These are phyloP conservation scores for Plagodis dolabraria DNA, from an alignment of 2,888 invertebrate genomes.

Conservation along the genomic window DNA sequence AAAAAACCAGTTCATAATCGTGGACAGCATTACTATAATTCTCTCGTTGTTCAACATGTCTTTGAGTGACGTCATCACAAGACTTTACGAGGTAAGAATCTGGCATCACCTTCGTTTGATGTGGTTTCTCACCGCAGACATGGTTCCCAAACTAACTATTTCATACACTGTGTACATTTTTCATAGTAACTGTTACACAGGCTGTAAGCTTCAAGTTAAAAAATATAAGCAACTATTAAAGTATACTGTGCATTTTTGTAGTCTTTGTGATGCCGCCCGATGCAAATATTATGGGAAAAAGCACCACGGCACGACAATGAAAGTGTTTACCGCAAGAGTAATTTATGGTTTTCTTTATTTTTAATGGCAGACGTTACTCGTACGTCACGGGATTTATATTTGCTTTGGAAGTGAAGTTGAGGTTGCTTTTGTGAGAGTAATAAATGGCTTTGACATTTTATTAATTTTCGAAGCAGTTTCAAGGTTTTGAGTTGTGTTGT, in stretches of 20 bases:
- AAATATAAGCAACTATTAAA: neutral
- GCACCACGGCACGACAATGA: slow-evolving; percentile 42
- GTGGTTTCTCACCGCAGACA: slow-evolving; percentile 54
- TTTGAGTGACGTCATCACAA: slow-evolving; percentile 17
- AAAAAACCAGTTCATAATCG: slow-evolving; percentile 12
- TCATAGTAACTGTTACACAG: slow-evolving; percentile 9
- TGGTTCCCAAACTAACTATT: slow-evolving; percentile 4
- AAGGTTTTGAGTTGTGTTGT: no score
- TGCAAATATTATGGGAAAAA: slow-evolving; percentile 60
- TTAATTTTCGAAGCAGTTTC: no score
- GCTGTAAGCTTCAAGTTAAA: slow-evolving; percentile 27
- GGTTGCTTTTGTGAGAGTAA: neutral
- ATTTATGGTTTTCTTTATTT: slow-evolving; percentile 40
- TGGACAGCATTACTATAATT: slow-evolving; percentile 8
- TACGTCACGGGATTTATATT: slow-evolving; percentile 13
- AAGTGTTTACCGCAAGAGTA: slow-evolving; percentile 47
- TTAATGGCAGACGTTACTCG: slow-evolving; percentile 9
- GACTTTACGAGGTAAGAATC: slow-evolving; percentile 66
- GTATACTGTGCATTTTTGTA: neutral
- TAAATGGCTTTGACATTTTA: neutral
- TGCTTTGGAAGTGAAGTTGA: slow-evolving; percentile 9
- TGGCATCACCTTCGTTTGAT: slow-evolving; percentile 48
- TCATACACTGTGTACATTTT: slow-evolving; percentile 9
- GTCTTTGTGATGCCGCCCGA: slow-evolving; percentile 41
- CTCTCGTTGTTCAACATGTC: slow-evolving; percentile 1